Evolutionary conservation across 2,888 invertebrate genomes (phyloP), one percentile per base, ranked within the genome.

Genomic region (Danaus chrysippus): DNA sequence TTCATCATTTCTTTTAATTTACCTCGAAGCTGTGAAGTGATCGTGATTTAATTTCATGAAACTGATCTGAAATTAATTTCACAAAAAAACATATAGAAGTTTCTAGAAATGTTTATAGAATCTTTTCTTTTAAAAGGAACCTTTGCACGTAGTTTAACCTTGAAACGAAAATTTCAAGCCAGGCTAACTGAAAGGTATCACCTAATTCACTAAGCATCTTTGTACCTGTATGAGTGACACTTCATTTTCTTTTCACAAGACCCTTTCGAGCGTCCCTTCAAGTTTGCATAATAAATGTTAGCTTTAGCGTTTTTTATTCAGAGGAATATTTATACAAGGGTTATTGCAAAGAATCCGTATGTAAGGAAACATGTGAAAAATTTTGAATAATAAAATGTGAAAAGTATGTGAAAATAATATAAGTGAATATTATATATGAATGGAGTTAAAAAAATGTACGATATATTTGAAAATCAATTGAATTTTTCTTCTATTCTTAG

Each of bases 281-380:
- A 78, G 77, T 81, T 82, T 81, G 76, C 83, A 81, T 85, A 83
- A 83, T 84, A 79, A 77, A 79, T 76, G 76, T 64, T 65, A 69
- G 72, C 71, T 71, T 61, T 65, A 65, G 73, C 67, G 71, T 68
- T 61, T 69, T 71, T 64, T 66, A 68, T 70, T 61, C 61, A 56
- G 49, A 62, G 73, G 70, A 73, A 77, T 79, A 77, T 79, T 77
- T 73, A 72, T 73, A 62, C 61, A 74, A 70, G 67, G 71, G 71
- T 70, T 71, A 70, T 68, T 65, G 64, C 62, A 55, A 58, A 62
- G 42, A 63, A 58, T 55, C 58, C 55, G 53, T 56, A 61, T 44
- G 61, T 61, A 61, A 62, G 59, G 49, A 52, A 41, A 59, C 23
- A 57, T 44, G 34, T 58, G 49, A 61, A 57, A n/a, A 56, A 54